These are phyloP conservation scores for Caenorhabditis auriculariae DNA, from an alignment of 2,888 invertebrate species.

Conservation along the genomic window DNA sequence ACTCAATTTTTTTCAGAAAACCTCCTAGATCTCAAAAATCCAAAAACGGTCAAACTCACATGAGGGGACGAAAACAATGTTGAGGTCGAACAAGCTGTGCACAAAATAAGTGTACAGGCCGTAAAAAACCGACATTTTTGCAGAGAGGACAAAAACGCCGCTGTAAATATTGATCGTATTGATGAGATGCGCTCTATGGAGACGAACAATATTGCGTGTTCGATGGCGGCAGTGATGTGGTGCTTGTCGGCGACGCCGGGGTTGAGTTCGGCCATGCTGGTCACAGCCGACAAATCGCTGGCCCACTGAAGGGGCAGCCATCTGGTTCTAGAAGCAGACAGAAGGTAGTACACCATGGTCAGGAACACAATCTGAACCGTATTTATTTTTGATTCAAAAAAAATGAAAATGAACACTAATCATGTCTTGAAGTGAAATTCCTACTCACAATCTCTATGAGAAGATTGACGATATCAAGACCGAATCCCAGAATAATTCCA, in stretches of 20 bases:
- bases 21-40: too few species aligned
- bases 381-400: neutral
- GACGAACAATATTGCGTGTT: slow-evolving; percentile 67
- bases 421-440: neutral
- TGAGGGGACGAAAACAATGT: slow-evolving; percentile 81
- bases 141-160: slow-evolving; percentile 90
- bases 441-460: slow-evolving; percentile 54
- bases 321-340: slow-evolving; percentile 80
- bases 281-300: slow-evolving; percentile 24
- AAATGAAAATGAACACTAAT: neutral
- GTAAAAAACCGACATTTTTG: slow-evolving; percentile 94
- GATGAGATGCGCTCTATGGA: neutral
- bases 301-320: slow-evolving; percentile 82
- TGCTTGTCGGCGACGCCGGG: slow-evolving; percentile 11
- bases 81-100: slow-evolving; percentile 87
- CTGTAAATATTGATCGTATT: slow-evolving; percentile 66
- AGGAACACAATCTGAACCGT: slow-evolving; percentile 85
- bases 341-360: slow-evolving; percentile 90
- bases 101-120: slow-evolving; percentile 97
- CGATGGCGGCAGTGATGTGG: slow-evolving; percentile 65
- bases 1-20: neutral
- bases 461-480: slow-evolving; percentile 61
- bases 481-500: slow-evolving; percentile 59
- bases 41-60: slow-evolving; percentile 22
- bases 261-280: slow-evolving; percentile 2